These are phyloP conservation scores for Nicator chloris DNA, from an alignment of 2,113 vertebrate genomes.

Conservation along the genomic window DNA sequence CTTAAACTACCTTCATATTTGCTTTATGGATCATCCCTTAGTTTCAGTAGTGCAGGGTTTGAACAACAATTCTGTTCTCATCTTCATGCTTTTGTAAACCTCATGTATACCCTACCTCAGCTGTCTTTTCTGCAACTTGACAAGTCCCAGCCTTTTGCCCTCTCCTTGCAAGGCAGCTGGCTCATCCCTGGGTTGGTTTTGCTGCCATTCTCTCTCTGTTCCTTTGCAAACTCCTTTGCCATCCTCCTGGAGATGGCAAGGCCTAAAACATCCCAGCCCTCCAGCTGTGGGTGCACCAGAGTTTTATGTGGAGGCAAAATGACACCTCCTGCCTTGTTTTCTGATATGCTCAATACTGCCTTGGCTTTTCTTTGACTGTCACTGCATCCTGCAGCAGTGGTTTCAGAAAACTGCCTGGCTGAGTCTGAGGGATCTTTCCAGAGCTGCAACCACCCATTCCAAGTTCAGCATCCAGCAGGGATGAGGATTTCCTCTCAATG, in stretches of 20 bases:
- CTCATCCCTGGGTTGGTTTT: not conserved
- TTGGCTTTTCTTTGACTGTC: not conserved
- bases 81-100: not conserved
- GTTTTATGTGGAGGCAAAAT: not conserved
- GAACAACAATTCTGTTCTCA: not conserved
- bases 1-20: not conserved
- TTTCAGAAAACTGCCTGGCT: not conserved
- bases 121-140: not conserved
- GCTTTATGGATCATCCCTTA: not conserved
- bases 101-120: not conserved
- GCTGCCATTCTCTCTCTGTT: not conserved
- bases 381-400: not conserved
- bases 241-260: not conserved
- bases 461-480: not conserved
- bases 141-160: not conserved
- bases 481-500: not conserved
- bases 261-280: not conserved
- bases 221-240: not conserved
- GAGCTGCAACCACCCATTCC: not conserved
- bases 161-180: not conserved
- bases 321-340: not conserved
- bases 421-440: not conserved
- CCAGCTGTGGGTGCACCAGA: not conserved
- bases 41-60: not conserved
- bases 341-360: not conserved